These are phyloP conservation scores for Callipepla squamata DNA, from an alignment of 2,113 vertebrate genomes.

Conservation along the genomic window DNA sequence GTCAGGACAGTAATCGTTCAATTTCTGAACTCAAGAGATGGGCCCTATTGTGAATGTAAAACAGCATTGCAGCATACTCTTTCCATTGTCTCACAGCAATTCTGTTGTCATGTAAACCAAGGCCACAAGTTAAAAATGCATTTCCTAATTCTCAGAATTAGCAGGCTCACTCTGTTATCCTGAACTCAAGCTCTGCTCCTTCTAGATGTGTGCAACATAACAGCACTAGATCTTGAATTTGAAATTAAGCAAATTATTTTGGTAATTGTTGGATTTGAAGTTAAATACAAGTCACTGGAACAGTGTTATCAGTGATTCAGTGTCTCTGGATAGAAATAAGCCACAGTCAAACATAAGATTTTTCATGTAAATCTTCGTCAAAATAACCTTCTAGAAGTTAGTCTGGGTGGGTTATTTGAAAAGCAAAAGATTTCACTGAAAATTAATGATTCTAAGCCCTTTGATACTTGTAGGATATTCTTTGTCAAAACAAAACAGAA, in stretches of 20 bases:
- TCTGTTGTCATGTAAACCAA: conserved; percentile 42
- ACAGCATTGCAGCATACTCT: conserved; percentile 16
- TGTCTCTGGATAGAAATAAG: neutral
- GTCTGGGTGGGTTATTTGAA: neutral
- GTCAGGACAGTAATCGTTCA: neutral
- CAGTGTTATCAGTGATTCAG: neutral
- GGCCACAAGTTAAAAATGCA: conserved; percentile 1
- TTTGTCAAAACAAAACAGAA: neutral
- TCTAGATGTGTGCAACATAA: neutral
- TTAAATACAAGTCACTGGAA: neutral
- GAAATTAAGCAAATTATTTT: conserved; percentile 1
- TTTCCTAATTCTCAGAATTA: conserved; percentile 1
- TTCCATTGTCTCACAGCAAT: conserved; percentile 27
- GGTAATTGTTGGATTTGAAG: neutral
- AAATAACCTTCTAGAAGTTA: neutral
- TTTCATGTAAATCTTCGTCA: neutral
- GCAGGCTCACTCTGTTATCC: neutral
- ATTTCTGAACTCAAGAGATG: neutral
- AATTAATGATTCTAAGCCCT: neutral
- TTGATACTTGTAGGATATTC: neutral
- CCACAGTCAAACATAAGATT: neutral
- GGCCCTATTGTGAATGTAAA: conserved; percentile 1
- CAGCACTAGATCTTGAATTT: neutral
- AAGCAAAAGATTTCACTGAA: neutral
- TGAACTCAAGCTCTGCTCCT: neutral